These are phyloP conservation scores for Tapera naevia DNA, from an alignment of 2,797 vertebrate species.

Conservation along the genomic window DNA sequence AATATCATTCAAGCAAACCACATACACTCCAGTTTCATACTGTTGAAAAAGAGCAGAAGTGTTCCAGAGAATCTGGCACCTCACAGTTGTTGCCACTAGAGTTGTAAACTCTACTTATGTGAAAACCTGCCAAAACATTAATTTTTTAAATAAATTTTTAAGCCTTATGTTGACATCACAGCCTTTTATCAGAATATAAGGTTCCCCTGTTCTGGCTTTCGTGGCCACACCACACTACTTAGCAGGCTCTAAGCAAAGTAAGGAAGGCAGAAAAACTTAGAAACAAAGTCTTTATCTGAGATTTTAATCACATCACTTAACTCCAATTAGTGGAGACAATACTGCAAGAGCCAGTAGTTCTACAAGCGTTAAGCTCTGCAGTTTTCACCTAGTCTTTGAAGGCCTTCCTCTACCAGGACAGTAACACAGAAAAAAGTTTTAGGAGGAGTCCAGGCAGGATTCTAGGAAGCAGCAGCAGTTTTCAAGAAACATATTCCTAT, in stretches of 20 bases:
- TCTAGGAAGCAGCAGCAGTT: background rate
- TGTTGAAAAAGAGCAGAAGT: background rate
- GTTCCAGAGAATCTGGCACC: constrained; percentile 2
- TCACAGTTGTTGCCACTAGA: background rate
- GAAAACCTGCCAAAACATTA: background rate
- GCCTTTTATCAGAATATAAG: background rate
- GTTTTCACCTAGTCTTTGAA: background rate
- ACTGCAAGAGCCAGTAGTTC: background rate
- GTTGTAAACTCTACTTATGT: background rate
- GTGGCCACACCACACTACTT: background rate
- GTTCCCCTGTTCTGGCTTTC: background rate
- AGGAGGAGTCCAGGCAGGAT: background rate
- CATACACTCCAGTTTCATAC: background rate
- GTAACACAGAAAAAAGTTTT: background rate
- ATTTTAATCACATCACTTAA: background rate
- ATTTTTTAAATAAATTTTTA: background rate
- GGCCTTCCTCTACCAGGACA: background rate
- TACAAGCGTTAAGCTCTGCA: background rate
- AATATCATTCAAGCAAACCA: constrained; percentile 34
- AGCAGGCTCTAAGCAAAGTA: background rate
- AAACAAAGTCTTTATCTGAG: background rate
- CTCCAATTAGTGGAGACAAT: background rate
- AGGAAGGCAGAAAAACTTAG: background rate
- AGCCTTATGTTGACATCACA: background rate
- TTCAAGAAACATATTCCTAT: background rate